Evolutionary conservation across 2,888 invertebrate species (phyloP), one percentile per base, ranked within the genome.

Genomic region (Andrena fulva): DNA sequence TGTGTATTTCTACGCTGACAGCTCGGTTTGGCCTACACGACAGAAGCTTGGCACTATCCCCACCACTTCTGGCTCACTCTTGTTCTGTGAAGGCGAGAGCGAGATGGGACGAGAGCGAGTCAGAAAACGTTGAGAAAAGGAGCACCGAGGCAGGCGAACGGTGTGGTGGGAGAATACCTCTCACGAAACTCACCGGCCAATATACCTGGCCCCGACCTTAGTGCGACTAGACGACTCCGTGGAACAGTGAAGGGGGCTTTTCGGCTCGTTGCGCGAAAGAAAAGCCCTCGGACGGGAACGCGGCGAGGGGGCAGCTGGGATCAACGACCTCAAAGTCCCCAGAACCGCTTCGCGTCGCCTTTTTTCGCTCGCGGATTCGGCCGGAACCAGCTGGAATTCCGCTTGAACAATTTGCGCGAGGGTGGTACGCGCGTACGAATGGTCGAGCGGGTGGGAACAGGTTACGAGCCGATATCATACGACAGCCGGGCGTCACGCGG

Each of bases 251-350:
- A 10, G 56, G 7, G 29, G n/a, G 35, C 48, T 72, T 56, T 68
- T 20, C 27, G 67, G 77, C 77, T 62, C 62, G 48, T 59, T 20
- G 10, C 50, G 54, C 10, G 31, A n/a, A 60, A 54, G 62, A 56
- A 77, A 62, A 33, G 52, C 56, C 64, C 69, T 48, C 42, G n/a
- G 20, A 70, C 24, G 70, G 48, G 42, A 74, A 48, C 33, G 48
- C 8, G 73, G 54, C 56, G 69, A 74, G 63, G 66, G 78, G 66
- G 27, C 33, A 33, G 29, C 31, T 24, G 67, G 42, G 82, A 68
- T 80, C 79, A 82, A 82, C 79, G 79, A 79, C 82, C 82, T 27
- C 59, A n/a, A 12, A 10, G 16, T 29, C 24, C 27, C 27, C 12
- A 29, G 24, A 33, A 35, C 42, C 66, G 54, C 56, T 72, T 67